A percentile compares a stretch with the other conserved stretches of the same genome.
Evolutionary conservation across 2,888 invertebrate species (phyloP).

Genomic region (Drosophila leonis): DNA sequence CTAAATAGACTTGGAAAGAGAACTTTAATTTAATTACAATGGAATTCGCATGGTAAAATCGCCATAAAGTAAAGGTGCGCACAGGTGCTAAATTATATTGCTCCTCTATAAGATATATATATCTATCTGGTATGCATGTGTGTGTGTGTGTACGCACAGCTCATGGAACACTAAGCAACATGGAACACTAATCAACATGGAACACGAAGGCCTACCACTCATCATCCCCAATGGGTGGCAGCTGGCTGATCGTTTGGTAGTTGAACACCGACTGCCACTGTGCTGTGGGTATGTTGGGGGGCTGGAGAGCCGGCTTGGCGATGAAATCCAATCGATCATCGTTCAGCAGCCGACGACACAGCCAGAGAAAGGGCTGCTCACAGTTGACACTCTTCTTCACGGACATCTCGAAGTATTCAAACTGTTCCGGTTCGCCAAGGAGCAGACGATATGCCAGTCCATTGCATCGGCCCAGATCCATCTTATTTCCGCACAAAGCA

Average conservation of each 20-base stretch:
- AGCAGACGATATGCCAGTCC: not conserved
- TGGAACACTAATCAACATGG: too few species aligned
- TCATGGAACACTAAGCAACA: not conserved
- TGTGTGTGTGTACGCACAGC: not conserved
- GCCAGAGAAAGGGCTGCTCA: conserved; percentile 11
- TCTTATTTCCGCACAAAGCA: conserved; percentile 6
- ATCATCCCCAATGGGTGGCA: conserved; percentile 9
- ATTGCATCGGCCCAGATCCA: not conserved
- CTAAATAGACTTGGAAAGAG: too few species aligned
- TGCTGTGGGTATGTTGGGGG: not conserved
- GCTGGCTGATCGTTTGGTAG: not conserved
- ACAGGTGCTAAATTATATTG: not conserved
- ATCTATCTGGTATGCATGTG: not conserved
- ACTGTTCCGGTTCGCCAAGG: not conserved
- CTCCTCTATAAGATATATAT: not conserved
- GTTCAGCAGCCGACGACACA: not conserved
- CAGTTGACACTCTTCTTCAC: not conserved
- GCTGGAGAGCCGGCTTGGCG: not conserved
- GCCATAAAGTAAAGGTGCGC: not conserved
- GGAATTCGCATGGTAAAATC: too few species aligned
- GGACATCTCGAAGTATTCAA: conserved; percentile 6
- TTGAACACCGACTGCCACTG: not conserved
- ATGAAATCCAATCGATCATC: not conserved
- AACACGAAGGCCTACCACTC: not conserved
- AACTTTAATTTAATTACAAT: too few species aligned